Percentiles rank a stretch among this genome's conserved stretches.
Evolutionary conservation across 2,113 vertebrate genomes (phyloP).

Genomic region (Ctenomys sociabilis): DNA sequence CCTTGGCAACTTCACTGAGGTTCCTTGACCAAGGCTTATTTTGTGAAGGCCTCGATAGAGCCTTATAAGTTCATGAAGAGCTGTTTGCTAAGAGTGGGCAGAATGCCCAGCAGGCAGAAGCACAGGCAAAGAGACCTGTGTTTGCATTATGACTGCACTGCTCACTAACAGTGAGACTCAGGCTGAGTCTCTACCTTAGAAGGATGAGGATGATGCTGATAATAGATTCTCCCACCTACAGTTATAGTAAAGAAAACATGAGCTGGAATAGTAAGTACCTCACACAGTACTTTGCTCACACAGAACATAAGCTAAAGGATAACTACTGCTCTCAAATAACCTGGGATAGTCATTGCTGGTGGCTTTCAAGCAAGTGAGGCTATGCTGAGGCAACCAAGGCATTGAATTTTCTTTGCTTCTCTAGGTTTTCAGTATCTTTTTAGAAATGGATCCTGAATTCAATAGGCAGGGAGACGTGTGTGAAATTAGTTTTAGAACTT

Average conservation of each 20-base stretch:
- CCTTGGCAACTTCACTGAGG: not conserved
- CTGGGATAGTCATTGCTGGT: not conserved
- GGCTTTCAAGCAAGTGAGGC: not conserved
- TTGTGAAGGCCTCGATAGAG: not conserved
- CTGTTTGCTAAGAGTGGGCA: not conserved
- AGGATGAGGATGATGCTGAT: not conserved
- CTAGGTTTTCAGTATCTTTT: not conserved
- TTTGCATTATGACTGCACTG: not conserved
- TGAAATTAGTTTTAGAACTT: slow-evolving; percentile 6
- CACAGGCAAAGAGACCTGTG: not conserved
- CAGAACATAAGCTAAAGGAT: not conserved
- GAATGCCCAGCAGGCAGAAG: not conserved
- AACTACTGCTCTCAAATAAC: too few species aligned
- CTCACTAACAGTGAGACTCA: not conserved
- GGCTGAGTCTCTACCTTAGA: not conserved
- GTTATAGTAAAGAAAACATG: not conserved
- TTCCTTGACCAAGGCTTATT: not conserved
- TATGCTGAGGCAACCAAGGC: not conserved
- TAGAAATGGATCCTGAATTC: slow-evolving; percentile 15
- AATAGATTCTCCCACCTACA: not conserved
- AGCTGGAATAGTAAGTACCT: not conserved
- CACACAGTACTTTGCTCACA: not conserved
- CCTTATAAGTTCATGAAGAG: not conserved
- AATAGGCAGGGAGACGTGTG: not conserved
- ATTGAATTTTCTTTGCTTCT: not conserved